phyloP scores from a whole-genome alignment of 2,113 vertebrate species.

The Scalopus aquaticus region DNA sequence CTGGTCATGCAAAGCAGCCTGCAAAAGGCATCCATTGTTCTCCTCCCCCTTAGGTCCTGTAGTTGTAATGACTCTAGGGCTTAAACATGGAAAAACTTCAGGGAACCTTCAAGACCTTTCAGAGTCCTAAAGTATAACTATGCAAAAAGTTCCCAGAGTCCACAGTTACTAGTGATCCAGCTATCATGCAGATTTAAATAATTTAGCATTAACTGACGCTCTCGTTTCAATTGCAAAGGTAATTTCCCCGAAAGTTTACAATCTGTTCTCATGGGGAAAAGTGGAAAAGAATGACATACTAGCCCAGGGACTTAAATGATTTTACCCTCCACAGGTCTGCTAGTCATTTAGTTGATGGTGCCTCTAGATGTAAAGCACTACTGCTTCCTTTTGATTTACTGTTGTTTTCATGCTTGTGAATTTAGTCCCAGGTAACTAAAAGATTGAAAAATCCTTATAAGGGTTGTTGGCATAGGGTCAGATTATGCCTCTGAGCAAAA shows the following conservation, averaged over 20 bases:
- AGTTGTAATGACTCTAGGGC: constrained; percentile 19
- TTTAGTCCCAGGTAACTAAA: background rate
- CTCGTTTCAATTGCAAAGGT: constrained; percentile 68
- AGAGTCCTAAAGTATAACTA: constrained; percentile 55
- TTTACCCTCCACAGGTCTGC: background rate
- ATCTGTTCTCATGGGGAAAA: background rate
- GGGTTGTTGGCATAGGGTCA: background rate
- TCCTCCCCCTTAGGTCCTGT: background rate
- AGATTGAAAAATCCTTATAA: background rate
- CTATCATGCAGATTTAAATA: constrained; percentile 72
- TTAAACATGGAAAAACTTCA: background rate
- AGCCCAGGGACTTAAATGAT: background rate
- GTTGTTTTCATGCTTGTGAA: background rate
- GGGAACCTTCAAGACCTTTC: constrained; percentile 25
- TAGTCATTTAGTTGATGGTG: background rate
- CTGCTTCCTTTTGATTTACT: background rate
- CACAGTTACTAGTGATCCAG: constrained; percentile 48
- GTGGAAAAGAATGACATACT: background rate
- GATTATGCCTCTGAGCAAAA: background rate
- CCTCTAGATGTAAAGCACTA: background rate
- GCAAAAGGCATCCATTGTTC: constrained; percentile 18
- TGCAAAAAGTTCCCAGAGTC: constrained; percentile 46
- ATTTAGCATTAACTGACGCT: constrained; percentile 69
- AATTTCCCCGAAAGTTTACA: constrained; percentile 58
- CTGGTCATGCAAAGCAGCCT: background rate